Conservation (phyloP, 1,140 invertebrate genomes). For the Protaetia brevitarsis region DNA sequence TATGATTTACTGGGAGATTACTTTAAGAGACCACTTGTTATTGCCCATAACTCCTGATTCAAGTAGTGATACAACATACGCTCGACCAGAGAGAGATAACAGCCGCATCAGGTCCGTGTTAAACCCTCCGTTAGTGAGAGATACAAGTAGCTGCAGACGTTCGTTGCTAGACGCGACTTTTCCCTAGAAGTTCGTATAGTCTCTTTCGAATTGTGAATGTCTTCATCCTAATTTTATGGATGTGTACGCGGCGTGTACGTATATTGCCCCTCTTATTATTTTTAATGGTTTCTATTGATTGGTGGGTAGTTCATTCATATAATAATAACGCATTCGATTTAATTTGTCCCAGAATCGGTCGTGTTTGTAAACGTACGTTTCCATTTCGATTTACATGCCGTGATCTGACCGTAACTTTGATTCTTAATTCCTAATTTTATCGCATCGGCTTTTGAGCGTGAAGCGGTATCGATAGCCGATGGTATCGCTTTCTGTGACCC, state of each 20-base stretch:
- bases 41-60: conserved; percentile 49
- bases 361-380: background rate
- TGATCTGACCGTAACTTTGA: background rate
- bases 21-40: conserved; percentile 50
- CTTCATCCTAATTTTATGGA: conserved; percentile 23
- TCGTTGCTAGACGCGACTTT: background rate
- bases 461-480: too few species aligned
- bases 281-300: background rate
- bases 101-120: background rate
- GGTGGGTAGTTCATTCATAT: background rate
- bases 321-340: background rate
- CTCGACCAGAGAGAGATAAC: conserved; percentile 20
- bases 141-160: conserved; percentile 17
- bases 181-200: background rate
- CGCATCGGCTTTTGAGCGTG: too few species aligned
- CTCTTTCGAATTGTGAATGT: conserved; percentile 21
- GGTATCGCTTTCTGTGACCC: background rate
- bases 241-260: background rate
- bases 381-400: background rate
- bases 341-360: background rate
- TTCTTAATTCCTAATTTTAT: too few species aligned
- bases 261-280: background rate
- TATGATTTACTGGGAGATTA: conserved; percentile 49
- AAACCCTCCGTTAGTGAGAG: background rate
- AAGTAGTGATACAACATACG: conserved; percentile 40